Evolutionary conservation across 35 echinoderm and acorn worm genomes (phyloP), one percentile per base, ranked within the genome.

Genomic region (Diadema setosum): DNA sequence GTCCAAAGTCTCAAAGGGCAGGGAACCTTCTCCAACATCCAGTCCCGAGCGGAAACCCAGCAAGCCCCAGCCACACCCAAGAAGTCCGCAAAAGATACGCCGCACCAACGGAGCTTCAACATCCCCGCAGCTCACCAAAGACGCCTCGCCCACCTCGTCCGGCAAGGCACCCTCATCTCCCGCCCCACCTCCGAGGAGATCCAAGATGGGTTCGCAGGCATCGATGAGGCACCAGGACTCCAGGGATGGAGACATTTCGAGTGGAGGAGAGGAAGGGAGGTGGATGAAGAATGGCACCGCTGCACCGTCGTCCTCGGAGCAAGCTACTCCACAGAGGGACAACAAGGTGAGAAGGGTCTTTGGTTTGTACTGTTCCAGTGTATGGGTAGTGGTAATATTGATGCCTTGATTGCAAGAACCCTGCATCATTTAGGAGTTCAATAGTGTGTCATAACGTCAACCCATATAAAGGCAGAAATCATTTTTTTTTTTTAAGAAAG

Each of bases 161-260:
- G 2, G 15, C 27, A n/a, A n/a, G 30, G 63, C 63, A 33, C 63
- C 63, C 18, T 12, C 63, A 5, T 67, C 63, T 15, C 63, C 63
- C 4, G 2, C 17, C 27, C 63, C 63, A 15, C 29, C 63, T 6
- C 63, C 63, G 26, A 67, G 63, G 63, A 67, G 17, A 67, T 67
- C 63, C 25, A 67, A 67, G 25, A 67, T 67, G 27, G 63, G n/a
- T 0, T 67, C 63, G 30, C 26, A 26, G 2, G 26, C 63, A 32
- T 41, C 59, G 5, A 26, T 83, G 41, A 40, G 61, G 58, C 83
- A 83, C 42, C 80, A 83, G 37, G 88, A 90, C 46, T 90, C 88
- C 26, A 36, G 30, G 14, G 81, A 90, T 84, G 88, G 80, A 17
- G 88, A 90, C n/a, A 81, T 90, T 34, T 81, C 82, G 37, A 90